Evolutionary conservation across 2,888 invertebrate genomes (phyloP), one percentile per base, ranked within the genome.

Genomic region (Lycia hirtaria): DNA sequence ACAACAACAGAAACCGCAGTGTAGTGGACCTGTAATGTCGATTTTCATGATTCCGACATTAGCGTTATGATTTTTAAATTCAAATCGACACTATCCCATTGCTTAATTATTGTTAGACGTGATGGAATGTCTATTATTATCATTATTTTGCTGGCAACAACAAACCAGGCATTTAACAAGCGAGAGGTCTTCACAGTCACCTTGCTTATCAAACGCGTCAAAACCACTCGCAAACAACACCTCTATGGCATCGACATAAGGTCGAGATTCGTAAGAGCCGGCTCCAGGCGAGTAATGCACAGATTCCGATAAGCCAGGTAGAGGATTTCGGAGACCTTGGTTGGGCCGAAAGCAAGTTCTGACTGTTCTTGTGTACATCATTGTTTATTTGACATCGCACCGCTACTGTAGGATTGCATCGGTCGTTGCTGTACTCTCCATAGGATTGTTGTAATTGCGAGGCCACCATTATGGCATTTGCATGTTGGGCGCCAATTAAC

Each of bases 321-420:
- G 72, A 69, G 60, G 71, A 76, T 75, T 75, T 75, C 64, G 63
- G 58, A 71, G 76, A 72, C 80, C 82, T 82, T 79, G 76, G 60
- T 82, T 79, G 76, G 60, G 48, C 51, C 72, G 72, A 78, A 73
- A 77, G 73, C 74, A 66, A 67, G 56, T 65, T 68, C 57, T 64
- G 58, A 55, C 62, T 65, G 61, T 63, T 71, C 60, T 71, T 58
- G 58, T 60, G 57, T 51, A 51, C 41, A 66, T 74, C 69, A 74
- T 64, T 72, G 60, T 72, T 73, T 73, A 71, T 76, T 75, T 69
- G 43, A 72, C 65, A 63, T 65, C 33, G 62, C 50, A 50, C 49
- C 55, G 55, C 55, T 72, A 68, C 64, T 60, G 61, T 58, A 44
- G 20, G 22, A 30, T 48, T 14, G 19, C 41, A 41, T 48, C 45